Evolutionary conservation across 2,113 vertebrate species (phyloP).

Genomic region (Poeciliopsis occidentalis): DNA sequence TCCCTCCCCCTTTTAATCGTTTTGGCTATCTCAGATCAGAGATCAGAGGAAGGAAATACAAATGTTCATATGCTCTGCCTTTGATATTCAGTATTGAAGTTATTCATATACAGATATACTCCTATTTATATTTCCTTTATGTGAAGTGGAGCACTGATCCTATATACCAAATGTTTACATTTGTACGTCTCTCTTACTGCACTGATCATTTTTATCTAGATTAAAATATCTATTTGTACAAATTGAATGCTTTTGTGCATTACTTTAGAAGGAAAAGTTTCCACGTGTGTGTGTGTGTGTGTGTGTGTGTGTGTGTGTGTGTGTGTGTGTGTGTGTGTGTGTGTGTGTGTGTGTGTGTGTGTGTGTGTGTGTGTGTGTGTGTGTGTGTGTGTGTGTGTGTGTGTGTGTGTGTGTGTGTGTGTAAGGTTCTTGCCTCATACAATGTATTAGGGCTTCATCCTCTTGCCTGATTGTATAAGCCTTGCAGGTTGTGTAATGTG

Average conservation of each 20-base stretch:
- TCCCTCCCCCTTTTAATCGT: neutral
- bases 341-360: neutral
- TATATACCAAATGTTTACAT: slow-evolving; percentile 42
- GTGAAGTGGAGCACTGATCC: neutral
- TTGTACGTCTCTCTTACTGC: slow-evolving; percentile 37
- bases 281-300: neutral
- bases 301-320: slow-evolving; percentile 5
- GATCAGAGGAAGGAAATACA: neutral
- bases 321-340: slow-evolving; percentile 3
- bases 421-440: slow-evolving; percentile 18
- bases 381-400: neutral
- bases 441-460: slow-evolving; percentile 20
- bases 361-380: slow-evolving; percentile 28
- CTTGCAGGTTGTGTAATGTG: slow-evolving; percentile 32
- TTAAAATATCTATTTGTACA: neutral
- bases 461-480: slow-evolving; percentile 37
- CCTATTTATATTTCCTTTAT: neutral
- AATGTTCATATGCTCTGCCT: neutral
- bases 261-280: neutral
- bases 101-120: neutral
- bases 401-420: slow-evolving; percentile 18
- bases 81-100: neutral
- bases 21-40: slow-evolving; percentile 13
- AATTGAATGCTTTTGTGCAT: slow-evolving; percentile 21
- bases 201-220: slow-evolving; percentile 7